These are phyloP conservation scores for Oryzias melastigma DNA, from an alignment of 2,113 vertebrate species.

Conservation along the genomic window DNA sequence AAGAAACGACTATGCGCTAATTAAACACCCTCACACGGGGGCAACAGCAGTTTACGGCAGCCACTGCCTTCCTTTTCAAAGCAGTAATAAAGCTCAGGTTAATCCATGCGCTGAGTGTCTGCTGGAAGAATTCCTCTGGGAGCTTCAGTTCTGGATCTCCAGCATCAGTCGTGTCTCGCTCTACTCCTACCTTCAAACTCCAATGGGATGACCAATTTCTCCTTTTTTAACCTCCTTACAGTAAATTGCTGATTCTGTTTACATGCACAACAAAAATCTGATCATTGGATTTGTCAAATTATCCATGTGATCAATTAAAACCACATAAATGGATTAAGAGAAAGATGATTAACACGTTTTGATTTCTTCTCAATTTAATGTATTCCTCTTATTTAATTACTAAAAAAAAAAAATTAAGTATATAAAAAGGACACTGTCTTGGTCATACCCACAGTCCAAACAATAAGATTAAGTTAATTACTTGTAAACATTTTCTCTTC, in stretches of 20 bases:
- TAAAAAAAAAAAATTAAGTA: too few species aligned
- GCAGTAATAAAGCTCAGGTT: constrained; percentile 2
- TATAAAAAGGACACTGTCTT: too few species aligned
- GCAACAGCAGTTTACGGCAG: neutral
- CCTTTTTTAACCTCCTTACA: too few species aligned
- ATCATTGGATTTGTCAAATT: neutral
- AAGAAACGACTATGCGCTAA: constrained; percentile 15
- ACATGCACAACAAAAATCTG: neutral
- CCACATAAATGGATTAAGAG: too few species aligned
- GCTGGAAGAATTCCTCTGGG: neutral
- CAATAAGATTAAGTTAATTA: too few species aligned
- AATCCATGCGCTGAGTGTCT: constrained; percentile 18
- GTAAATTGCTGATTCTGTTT: too few species aligned
- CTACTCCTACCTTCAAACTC: neutral
- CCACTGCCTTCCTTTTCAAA: constrained; percentile 1
- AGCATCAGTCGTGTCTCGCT: neutral
- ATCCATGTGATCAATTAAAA: too few species aligned
- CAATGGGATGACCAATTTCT: neutral
- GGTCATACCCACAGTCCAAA: too few species aligned
- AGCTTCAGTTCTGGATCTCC: neutral
- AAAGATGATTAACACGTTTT: too few species aligned
- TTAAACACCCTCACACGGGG: constrained; percentile 11
- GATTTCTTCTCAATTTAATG: too few species aligned
- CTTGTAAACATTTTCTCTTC: too few species aligned
- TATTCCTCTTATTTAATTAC: too few species aligned